Evolutionary conservation across 2,888 invertebrate genomes (phyloP), one percentile per base, ranked within the genome.

Genomic region (Lasioglossum figueresi): DNA sequence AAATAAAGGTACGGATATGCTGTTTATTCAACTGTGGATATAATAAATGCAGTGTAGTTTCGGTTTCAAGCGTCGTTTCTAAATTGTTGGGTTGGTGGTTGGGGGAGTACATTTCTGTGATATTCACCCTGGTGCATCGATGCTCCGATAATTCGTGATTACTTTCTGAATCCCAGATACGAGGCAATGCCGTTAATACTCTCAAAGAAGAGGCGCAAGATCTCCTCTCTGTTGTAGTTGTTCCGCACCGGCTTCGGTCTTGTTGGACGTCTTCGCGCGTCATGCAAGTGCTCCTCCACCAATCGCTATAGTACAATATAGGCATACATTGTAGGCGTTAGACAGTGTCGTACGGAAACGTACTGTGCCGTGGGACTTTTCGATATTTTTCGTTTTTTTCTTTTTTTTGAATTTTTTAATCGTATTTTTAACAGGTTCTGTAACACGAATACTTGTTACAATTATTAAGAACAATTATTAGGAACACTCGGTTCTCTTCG

Each of bases 131-230:
- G 45, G 76, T 71, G 74, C 59, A 75, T 82, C 73, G 82, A 83
- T 86, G 89, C 84, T 88, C 85, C 76, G 43, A 73, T 68, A 76
- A 79, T 80, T 88, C 83, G 63, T 78, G 78, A 70, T 90, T 91
- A 92, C 76, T 91, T 90, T 88, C 89, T 88, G 84, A 91, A 87
- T 80, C 90, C 93, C 81, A 92, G 89, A 91, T 91, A 93, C 82
- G 91, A 89, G 84, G 92, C 90, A 84, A 93, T 88, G 86, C 90
- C 92, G 80, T 90, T 89, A 88, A 93, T 84, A 88, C 89, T 93
- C 84, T 92, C 90, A 88, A 88, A 88, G 90, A 93, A 93, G 88
- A 92, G 87, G 87, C 88, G 90, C 76, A 88, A 91, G 80, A 88
- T 89, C 85, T 89, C 88, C 73, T 89, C 72, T 72, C 82, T 87